A percentile compares a stretch with the other conserved stretches of the same genome.
These are phyloP conservation scores for Cotesia chilonis DNA, from an alignment of 1,140 invertebrate genomes.

Conservation along the genomic window DNA sequence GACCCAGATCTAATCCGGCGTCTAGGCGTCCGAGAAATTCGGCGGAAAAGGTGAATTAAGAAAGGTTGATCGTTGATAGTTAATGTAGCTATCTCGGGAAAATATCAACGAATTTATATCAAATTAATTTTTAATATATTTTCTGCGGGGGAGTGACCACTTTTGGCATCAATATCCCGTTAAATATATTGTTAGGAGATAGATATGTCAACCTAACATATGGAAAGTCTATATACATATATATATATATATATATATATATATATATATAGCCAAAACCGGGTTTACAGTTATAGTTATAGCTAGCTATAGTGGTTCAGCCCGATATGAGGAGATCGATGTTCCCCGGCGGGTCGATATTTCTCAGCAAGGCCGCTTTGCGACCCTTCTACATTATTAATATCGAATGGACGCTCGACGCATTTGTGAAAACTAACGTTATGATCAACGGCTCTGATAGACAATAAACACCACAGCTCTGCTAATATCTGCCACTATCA, in stretches of 20 bases:
- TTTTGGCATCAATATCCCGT: conserved; percentile 3
- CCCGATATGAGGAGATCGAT: conserved; percentile 45
- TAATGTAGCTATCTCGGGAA: too few species aligned
- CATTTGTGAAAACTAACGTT: conserved; percentile 46
- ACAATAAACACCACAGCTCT: conserved; percentile 11
- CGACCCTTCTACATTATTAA: conserved; percentile 59
- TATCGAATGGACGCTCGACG: conserved; percentile 51
- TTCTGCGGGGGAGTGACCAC: too few species aligned
- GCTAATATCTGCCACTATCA: background rate
- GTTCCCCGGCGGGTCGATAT: conserved; percentile 52
- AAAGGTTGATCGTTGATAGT: background rate
- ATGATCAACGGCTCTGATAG: conserved; percentile 1
- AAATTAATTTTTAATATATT: too few species aligned
- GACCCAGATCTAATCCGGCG: background rate
- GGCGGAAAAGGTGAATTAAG: conserved; percentile 1
- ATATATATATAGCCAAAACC: background rate
- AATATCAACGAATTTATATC: background rate
- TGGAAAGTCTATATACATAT: too few species aligned
- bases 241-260: too few species aligned
- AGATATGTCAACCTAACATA: too few species aligned
- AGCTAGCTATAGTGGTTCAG: conserved; percentile 4
- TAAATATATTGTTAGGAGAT: conserved; percentile 5
- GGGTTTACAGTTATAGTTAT: conserved; percentile 16
- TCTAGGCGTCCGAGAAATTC: background rate
- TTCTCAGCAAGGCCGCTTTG: conserved; percentile 51